Conservation (phyloP, 2,113 vertebrate genomes). For the Abramis brama region DNA sequence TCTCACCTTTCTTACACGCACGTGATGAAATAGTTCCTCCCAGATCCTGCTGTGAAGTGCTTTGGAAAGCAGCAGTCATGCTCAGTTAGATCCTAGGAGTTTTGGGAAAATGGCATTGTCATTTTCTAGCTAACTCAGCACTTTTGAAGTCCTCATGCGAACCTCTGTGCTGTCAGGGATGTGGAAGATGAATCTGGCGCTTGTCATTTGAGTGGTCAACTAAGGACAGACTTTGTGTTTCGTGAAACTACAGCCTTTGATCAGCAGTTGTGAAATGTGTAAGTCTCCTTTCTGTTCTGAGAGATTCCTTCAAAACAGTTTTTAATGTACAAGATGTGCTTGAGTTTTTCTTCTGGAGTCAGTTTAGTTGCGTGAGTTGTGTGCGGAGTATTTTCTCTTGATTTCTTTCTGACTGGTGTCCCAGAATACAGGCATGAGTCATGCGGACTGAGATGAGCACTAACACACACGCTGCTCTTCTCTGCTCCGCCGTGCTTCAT, state of each 20-base stretch:
- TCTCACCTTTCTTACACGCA: conserved; percentile 52
- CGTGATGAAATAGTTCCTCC: conserved; percentile 43
- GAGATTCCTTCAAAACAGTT: neutral
- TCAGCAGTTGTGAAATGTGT: neutral
- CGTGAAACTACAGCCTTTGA: conserved; percentile 8
- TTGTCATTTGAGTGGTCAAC: conserved; percentile 61
- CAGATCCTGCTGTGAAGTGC: conserved; percentile 66
- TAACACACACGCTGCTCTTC: conserved; percentile 37
- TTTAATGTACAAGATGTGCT: neutral
- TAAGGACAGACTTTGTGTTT: conserved; percentile 49
- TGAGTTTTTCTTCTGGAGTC: neutral
- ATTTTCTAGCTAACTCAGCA: conserved; percentile 62
- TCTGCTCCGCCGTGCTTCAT: conserved; percentile 13
- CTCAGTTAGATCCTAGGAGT: conserved; percentile 69
- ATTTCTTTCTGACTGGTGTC: conserved; percentile 60
- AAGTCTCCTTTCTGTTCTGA: neutral
- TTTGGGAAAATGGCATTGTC: conserved; percentile 68
- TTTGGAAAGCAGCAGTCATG: conserved; percentile 69
- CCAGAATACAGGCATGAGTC: conserved; percentile 68
- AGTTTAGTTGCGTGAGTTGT: neutral
- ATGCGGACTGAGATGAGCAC: conserved; percentile 60
- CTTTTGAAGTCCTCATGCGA: conserved; percentile 44
- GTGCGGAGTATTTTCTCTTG: neutral
- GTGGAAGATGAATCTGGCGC: conserved; percentile 53
- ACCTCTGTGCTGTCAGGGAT: conserved; percentile 40